Base-by-base conservation (phyloP, 2,888 invertebrate genomes). In the Drosophila phalerata region DNA sequence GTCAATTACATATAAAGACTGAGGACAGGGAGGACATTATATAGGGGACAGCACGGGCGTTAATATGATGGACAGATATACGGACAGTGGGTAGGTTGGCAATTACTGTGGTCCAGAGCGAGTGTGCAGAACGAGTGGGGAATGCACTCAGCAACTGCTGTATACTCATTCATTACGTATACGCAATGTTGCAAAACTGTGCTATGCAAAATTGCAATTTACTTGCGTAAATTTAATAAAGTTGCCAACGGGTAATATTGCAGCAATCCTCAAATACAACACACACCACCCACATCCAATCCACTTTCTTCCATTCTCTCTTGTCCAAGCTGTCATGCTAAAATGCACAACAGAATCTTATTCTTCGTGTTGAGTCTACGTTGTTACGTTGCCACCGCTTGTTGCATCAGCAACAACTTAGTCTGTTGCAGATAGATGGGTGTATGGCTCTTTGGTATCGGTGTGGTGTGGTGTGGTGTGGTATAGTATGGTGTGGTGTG, bases 221-320 rank as follows among this genome's bases (percentile, higher is more conserved):
- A 77, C 84, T 86, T 77, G 72, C 70, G 68, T 69, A 74, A 84
- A 84, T 84, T 84, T 84, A 71, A 84, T 86, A 79, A 84, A 81
- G 69, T 70, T 70, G 67, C 77, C 67, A 63, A 55, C 58, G 55
- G 34, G 28, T 56, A 61, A 65, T 56, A 49, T 58, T 63, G 25
- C 53, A 45, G 42, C 69, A 64, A 58, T 37, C 32, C 52, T 37
- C 25, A 25, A 19, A 45, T 45, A 34, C 34, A 34, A 3, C 15
- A 9, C 15, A 9, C 15, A 10, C 22, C 30, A 5, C 3, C 6
- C n/a, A 25, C 11, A 37, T 22, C 25, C 25, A 25, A 2, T 19
- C 19, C 19, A 2, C 9, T 15, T 15, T 17, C 40, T 5, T 11
- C 51, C n/a, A 32, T 9, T 34, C 60, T 6, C 9, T 19, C 22